phyloP scores from a whole-genome alignment of 1,140 invertebrate genomes.

The Penaeus indicus region DNA sequence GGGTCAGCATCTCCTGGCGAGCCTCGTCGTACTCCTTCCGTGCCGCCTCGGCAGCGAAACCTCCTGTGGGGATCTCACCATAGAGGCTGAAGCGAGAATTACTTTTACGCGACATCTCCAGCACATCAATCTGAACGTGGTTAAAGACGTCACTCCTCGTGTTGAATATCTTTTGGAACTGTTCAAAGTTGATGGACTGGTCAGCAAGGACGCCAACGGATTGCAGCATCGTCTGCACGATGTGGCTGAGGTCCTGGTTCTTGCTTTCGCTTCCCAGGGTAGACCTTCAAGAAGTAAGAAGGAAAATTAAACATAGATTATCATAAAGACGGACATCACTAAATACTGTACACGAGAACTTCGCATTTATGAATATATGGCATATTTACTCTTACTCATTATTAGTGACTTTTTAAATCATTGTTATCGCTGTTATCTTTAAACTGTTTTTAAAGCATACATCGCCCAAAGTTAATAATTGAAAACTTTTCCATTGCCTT shows the following conservation, averaged over 20 bases:
- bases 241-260: constrained; percentile 1
- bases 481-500: too few species aligned
- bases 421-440: too few species aligned
- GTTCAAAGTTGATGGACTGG: constrained; percentile 23
- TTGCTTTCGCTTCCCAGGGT: constrained; percentile 32
- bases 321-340: neutral
- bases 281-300: constrained; percentile 26
- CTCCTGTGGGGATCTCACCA: neutral
- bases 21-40: constrained; percentile 36
- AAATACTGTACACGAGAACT: too few species aligned
- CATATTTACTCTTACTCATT: too few species aligned
- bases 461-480: too few species aligned
- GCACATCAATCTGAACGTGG: neutral
- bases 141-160: constrained; percentile 29
- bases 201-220: neutral
- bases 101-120: neutral
- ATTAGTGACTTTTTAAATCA: too few species aligned
- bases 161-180: constrained; percentile 27
- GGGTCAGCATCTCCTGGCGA: neutral
- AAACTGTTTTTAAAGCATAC: too few species aligned
- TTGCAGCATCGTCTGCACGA: neutral
- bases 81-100: constrained; percentile 32
- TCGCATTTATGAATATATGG: too few species aligned
- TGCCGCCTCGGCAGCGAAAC: constrained; percentile 15
- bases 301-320: neutral